Evolutionary conservation across 2,888 invertebrate species (phyloP), one percentile per base, ranked within the genome.

Genomic region (Electrophaes corylata): DNA sequence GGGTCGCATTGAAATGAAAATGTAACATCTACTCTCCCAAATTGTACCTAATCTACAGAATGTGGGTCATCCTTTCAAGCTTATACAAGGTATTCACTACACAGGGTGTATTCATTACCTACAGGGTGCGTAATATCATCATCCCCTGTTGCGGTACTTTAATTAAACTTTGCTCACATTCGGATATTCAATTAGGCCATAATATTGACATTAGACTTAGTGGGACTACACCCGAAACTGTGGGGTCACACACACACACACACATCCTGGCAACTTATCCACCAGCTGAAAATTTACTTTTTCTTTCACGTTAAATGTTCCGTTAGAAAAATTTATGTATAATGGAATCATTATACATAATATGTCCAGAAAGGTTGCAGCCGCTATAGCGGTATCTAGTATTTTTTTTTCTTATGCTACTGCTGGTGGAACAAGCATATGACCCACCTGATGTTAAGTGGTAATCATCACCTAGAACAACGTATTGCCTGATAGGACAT

Each of bases 181-280:
- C 74, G 72, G 75, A 80, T 77, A 86, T 87, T 88, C 84, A 88
- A 89, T 89, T 88, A 88, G 84, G 75, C 71, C 75, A 76, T 82
- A 78, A 86, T 86, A 88, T 88, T 88, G 88, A 86, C 86, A 83
- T 83, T 77, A 78, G 82, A 72, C 78, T 84, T 81, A 78, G 82
- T 72, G 78, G 72, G 57, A 71, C 70, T 79, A 76, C 73, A 66
- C 72, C 54, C 59, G 14, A 26, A 50, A 18, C 40, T 73, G 72
- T 39, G 2, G 11, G 1, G n/a, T 31, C 4, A 31, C 10, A 37
- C 11, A 53, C 57, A 14, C n/a, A n/a, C n/a, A n/a, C n/a, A n/a
- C n/a, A n/a, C n/a, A n/a, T n/a, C n/a, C n/a, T n/a, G 39, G 52
- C 44, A 44, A 58, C 14, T 48, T 49, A 20, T n/a, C 1, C 3